Percentiles rank a stretch among this genome's conserved stretches.
These are phyloP conservation scores for Polypedilum vanderplanki DNA, from an alignment of 1,140 invertebrate genomes.

Conservation along the genomic window DNA sequence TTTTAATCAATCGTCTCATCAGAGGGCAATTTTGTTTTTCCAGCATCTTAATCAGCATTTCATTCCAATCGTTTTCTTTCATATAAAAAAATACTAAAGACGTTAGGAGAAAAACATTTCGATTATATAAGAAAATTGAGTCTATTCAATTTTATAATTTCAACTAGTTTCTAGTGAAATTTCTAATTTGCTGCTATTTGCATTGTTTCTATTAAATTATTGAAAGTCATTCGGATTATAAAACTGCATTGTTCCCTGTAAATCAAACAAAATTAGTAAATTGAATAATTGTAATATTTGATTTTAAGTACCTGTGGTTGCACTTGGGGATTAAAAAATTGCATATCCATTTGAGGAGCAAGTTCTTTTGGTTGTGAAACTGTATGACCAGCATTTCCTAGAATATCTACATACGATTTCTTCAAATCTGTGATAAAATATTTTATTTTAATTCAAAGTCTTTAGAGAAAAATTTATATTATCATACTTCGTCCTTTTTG, in stretches of 20 bases:
- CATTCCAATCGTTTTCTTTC: background rate
- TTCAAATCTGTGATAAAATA: conserved; percentile 54
- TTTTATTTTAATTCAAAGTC: conserved; percentile 21
- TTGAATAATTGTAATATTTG: background rate
- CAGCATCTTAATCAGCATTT: background rate
- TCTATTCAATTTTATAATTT: no score
- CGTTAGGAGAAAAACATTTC: no score
- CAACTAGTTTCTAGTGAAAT: no score
- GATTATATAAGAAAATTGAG: no score
- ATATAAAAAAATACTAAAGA: background rate
- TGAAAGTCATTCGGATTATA: conserved; percentile 25
- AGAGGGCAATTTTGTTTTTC: background rate
- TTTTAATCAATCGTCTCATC: background rate
- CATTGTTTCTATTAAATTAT: background rate
- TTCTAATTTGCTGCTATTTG: no score
- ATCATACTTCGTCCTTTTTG: conserved; percentile 63
- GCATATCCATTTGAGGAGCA: conserved; percentile 47
- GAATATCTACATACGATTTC: conserved; percentile 78
- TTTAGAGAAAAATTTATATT: conserved; percentile 31
- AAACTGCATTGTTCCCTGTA: conserved; percentile 8
- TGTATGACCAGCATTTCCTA: conserved; percentile 60
- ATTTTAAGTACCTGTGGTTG: conserved; percentile 23
- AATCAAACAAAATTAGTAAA: background rate
- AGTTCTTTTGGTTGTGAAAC: conserved; percentile 43
- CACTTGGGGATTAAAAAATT: conserved; percentile 5